Evolutionary conservation across 2,797 vertebrate genomes (phyloP).

Genomic region (Arrhamphus sclerolepis): DNA sequence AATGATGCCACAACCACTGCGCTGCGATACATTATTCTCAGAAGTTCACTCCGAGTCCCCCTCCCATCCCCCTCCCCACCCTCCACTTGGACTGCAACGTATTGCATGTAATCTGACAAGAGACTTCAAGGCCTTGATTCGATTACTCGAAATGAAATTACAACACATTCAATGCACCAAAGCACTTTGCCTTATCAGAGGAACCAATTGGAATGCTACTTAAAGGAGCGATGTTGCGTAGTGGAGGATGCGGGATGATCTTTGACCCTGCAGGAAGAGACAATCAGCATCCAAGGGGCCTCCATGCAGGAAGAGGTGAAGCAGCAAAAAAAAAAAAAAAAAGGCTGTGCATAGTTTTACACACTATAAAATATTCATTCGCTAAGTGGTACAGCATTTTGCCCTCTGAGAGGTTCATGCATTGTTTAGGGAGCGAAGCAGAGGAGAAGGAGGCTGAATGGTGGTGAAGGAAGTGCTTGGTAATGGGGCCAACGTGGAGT

Average conservation of each 20-base stretch:
- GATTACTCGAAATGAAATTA: constrained; percentile 66
- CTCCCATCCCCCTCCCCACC: too few species aligned
- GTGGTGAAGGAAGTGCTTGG: constrained; percentile 57
- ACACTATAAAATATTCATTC: constrained; percentile 95
- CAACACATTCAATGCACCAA: constrained; percentile 47
- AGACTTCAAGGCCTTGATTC: constrained; percentile 53
- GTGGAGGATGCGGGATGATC: constrained; percentile 29
- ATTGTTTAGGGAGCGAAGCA: constrained; percentile 86
- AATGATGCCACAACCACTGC: constrained; percentile 54
- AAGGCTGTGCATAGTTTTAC: constrained; percentile 72
- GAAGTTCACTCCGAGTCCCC: constrained; percentile 55
- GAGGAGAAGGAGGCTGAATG: constrained; percentile 51
- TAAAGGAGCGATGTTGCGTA: constrained; percentile 42
- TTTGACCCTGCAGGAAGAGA: constrained; percentile 39
- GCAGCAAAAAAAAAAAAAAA: constrained; percentile 35
- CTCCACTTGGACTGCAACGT: constrained; percentile 34
- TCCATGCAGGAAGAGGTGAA: constrained; percentile 14
- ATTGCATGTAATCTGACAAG: constrained; percentile 60
- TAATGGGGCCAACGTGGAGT: constrained; percentile 73
- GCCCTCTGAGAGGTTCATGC: constrained; percentile 88
- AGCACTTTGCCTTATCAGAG: constrained; percentile 51
- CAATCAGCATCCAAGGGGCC: constrained; percentile 21
- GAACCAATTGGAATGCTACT: constrained; percentile 40
- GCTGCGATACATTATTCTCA: constrained; percentile 59
- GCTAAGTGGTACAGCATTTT: constrained; percentile 94